Base-by-base conservation (phyloP, 2,888 invertebrate genomes). In the Teinopalpus imperialis region DNA sequence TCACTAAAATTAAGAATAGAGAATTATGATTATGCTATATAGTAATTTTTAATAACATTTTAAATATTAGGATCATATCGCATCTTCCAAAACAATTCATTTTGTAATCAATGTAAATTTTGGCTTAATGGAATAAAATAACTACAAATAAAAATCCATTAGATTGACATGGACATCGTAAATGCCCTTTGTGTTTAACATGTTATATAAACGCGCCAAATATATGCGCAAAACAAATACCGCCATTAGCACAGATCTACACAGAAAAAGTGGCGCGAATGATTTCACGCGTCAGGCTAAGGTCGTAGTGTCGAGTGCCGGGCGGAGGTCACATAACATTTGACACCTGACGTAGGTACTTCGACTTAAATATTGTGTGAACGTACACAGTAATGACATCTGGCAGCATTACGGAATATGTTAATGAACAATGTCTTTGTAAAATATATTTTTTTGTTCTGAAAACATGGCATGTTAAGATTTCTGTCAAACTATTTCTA, bases 271-370 rank as follows among this genome's bases (percentile, higher is more conserved):
- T 46, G 50, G 48, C 45, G 52, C 46, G 51, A 53, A 39, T 45
- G 52, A 55, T 53, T 47, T 43, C 43, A 43, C 53, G 43, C 50
- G 57, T 60, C 50, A 49, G 51, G 51, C 54, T 57, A 54, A 59
- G 61, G 61, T 61, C 56, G 48, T 9, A 2, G 43, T 30, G 30
- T 43, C 36, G 45, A 40, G 44, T 37, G 43, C 37, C 39, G 41
- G 29, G 32, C 43, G 42, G 52, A 62, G 62, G 62, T 57, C 59
- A 51, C 36, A 21, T 32, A 49, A 57, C 54, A 57, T 55, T 55
- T 57, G 61, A 56, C 56, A 58, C 53, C 45, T 45, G 41, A 26
- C 31, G 13, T 23, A 2, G 12, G 6, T 23, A 27, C 32, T 18
- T n/a, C 26, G 10, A 32, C 24, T 42, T 27, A 7, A 35, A 43